Conservation (phyloP, 2,888 invertebrate species). For the Pteria penguin region DNA sequence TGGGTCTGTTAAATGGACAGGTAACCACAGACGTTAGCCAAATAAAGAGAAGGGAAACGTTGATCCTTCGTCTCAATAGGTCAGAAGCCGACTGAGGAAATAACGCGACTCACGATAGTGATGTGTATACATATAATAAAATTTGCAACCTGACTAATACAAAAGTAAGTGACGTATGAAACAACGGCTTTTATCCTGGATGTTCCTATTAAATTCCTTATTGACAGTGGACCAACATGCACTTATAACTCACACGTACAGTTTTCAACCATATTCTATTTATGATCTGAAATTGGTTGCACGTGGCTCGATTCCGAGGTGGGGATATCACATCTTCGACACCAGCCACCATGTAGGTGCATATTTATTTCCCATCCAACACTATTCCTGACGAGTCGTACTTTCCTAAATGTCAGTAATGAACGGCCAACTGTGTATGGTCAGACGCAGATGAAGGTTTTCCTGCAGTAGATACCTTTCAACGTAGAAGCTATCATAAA, state of each 20-base stretch:
- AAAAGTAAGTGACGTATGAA: background rate
- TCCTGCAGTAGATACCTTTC: background rate
- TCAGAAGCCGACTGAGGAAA: background rate
- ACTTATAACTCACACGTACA: background rate
- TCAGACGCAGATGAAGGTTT: background rate
- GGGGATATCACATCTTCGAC: no score
- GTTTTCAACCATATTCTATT: background rate
- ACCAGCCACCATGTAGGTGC: no score
- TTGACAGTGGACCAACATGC: background rate
- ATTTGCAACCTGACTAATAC: no score
- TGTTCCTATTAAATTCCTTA: background rate
- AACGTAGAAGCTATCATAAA: no score
- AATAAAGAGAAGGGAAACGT: constrained; percentile 15
- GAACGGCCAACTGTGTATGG: background rate
- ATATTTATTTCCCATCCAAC: background rate
- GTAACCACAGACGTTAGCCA: background rate
- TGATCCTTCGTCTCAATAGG: background rate
- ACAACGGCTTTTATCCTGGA: constrained; percentile 2
- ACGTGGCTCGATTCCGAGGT: no score
- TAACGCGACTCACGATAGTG: background rate
- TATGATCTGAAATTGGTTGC: no score
- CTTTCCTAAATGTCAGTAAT: background rate
- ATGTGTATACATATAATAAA: background rate
- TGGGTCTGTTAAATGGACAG: no score
- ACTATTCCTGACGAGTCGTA: background rate